Evolutionary conservation across 2,797 vertebrate genomes (phyloP).

Genomic region (Vireo griseus): DNA sequence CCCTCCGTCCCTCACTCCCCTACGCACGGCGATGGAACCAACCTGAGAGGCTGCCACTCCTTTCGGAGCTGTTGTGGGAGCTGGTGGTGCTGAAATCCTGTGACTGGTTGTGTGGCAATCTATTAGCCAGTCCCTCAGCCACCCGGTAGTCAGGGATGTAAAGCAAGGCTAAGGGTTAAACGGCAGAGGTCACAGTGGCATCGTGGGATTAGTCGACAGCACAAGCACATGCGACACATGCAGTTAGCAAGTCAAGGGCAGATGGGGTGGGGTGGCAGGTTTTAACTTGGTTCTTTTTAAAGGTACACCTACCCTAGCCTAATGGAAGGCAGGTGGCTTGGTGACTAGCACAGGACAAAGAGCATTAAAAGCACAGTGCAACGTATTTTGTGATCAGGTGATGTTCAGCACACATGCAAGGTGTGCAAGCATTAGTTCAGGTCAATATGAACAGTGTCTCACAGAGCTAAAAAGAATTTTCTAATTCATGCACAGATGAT

Average conservation of each 20-base stretch:
- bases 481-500: conserved; percentile 64
- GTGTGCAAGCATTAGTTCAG: conserved; percentile 31
- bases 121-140: conserved; percentile 99
- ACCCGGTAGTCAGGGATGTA: conserved; percentile 99
- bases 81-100: conserved; percentile 99
- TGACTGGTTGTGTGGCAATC: conserved; percentile 99
- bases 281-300: neutral
- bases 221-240: conserved; percentile 95
- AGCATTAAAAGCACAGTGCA: conserved; percentile 25
- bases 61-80: conserved; percentile 99
- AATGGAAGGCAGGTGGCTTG: conserved; percentile 52
- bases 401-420: conserved; percentile 49
- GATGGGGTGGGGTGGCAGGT: conserved; percentile 67
- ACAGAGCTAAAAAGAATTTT: conserved; percentile 10
- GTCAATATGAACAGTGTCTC: neutral
- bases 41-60: conserved; percentile 99
- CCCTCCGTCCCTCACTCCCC: conserved; percentile 69
- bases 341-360: neutral
- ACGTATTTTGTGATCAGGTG: neutral
- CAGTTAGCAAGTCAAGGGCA: conserved; percentile 84
- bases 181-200: conserved; percentile 96
- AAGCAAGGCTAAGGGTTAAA: conserved; percentile 99
- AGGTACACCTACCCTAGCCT: conserved; percentile 61
- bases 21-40: conserved; percentile 79
- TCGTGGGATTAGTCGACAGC: conserved; percentile 94